Percentiles rank a stretch among this genome's conserved stretches.
phyloP scores from a whole-genome alignment of 1,140 invertebrate genomes.

The Drosophila funebris region DNA sequence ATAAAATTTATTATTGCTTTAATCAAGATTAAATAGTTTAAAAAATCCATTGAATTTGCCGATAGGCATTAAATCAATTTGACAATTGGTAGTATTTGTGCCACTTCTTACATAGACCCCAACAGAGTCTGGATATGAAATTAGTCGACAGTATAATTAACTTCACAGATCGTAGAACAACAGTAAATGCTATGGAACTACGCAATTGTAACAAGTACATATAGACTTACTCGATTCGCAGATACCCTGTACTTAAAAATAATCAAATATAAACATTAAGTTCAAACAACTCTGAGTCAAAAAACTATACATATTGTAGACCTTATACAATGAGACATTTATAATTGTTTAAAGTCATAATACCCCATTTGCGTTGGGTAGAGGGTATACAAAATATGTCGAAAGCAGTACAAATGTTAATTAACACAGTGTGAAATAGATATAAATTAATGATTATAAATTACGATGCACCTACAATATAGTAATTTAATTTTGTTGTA shows the following conservation, averaged over 20 bases:
- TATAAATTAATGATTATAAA: slow-evolving; percentile 13
- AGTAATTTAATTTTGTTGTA: slow-evolving; percentile 7
- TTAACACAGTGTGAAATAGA: background rate
- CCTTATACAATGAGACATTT: too few species aligned
- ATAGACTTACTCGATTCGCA: background rate
- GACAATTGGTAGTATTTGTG: background rate
- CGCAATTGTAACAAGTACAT: background rate
- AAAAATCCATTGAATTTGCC: background rate
- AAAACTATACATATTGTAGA: too few species aligned
- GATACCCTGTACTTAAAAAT: background rate
- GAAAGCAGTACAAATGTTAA: slow-evolving; percentile 16
- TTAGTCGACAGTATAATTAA: background rate
- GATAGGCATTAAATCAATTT: slow-evolving; percentile 1
- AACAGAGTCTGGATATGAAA: background rate
- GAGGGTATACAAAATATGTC: background rate
- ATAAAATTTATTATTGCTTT: slow-evolving; percentile 13
- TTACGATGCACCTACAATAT: slow-evolving; percentile 5
- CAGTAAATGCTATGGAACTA: background rate
- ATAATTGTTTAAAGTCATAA: background rate
- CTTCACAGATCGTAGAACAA: background rate
- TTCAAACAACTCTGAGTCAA: too few species aligned
- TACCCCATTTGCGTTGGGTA: background rate
- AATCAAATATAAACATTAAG: background rate
- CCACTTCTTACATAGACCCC: background rate
- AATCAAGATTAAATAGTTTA: slow-evolving; percentile 11